Percentiles rank a stretch among this genome's conserved stretches.
phyloP scores from a whole-genome alignment of 2,113 vertebrate genomes.

The Psittacula cyanocephala region DNA sequence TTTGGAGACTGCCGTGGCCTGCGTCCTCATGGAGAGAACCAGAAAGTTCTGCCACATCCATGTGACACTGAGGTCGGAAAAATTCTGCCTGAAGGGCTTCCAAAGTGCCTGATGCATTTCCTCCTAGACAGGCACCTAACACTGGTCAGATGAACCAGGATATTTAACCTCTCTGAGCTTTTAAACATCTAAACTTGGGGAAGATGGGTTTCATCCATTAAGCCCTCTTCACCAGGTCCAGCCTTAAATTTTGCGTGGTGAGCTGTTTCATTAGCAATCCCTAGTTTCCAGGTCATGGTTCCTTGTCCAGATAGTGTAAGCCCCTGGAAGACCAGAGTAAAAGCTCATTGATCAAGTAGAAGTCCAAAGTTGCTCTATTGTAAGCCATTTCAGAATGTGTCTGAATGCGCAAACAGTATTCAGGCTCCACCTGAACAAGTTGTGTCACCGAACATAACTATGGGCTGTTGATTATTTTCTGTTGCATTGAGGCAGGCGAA shows the following conservation, averaged over 20 bases:
- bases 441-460: not conserved
- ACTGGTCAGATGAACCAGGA: not conserved
- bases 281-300: not conserved
- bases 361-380: not conserved
- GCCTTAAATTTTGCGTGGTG: not conserved
- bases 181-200: not conserved
- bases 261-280: not conserved
- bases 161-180: not conserved
- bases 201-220: not conserved
- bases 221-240: not conserved
- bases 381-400: not conserved
- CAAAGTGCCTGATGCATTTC: not conserved
- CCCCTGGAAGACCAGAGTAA: not conserved
- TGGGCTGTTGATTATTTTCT: not conserved
- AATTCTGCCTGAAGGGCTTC: not conserved
- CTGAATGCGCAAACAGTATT: not conserved
- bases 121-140: not conserved
- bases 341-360: not conserved
- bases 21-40: not conserved
- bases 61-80: accelerated
- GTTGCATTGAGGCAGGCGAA: not conserved
- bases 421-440: not conserved
- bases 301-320: not conserved
- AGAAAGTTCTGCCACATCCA: not conserved
- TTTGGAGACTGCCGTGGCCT: not conserved